phyloP scores from a whole-genome alignment of 2,113 vertebrate genomes.

The Falcunculus frontatus region DNA sequence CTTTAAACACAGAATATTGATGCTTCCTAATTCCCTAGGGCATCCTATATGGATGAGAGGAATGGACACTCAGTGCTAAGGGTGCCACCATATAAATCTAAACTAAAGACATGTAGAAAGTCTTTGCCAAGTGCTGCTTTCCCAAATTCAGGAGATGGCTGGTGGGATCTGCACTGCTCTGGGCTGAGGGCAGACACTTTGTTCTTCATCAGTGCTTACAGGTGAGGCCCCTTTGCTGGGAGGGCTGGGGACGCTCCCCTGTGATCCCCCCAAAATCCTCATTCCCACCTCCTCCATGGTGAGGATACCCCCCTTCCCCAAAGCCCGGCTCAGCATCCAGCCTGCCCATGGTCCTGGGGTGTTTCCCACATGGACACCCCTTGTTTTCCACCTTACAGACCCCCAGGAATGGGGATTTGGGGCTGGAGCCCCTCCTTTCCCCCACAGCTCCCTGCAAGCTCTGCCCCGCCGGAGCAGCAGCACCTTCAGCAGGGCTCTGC shows the following conservation, averaged over 20 bases:
- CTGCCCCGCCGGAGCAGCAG: background rate
- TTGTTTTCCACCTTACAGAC: background rate
- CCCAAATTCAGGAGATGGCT: background rate
- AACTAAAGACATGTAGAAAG: fast-evolving
- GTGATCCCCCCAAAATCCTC: background rate
- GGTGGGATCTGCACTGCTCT: fast-evolving
- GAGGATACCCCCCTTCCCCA: background rate
- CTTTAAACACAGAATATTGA: fast-evolving
- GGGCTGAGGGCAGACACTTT: fast-evolving
- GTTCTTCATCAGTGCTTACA: fast-evolving
- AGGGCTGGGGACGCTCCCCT: background rate
- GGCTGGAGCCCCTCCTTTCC: background rate
- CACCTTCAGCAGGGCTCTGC: background rate
- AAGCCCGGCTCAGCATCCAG: background rate
- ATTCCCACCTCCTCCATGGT: background rate
- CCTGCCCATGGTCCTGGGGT: fast-evolving
- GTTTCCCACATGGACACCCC: background rate
- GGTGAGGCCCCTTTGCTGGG: background rate
- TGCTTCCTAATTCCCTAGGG: background rate
- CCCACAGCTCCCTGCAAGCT: fast-evolving
- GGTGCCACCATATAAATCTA: fast-evolving
- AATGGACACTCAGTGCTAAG: fast-evolving
- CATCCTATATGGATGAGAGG: fast-evolving
- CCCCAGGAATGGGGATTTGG: background rate
- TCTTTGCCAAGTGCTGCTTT: background rate